A percentile compares a stretch with the other conserved stretches of the same genome.
Evolutionary conservation across 2,113 vertebrate species (phyloP).

Genomic region (Serilophus lunatus): DNA sequence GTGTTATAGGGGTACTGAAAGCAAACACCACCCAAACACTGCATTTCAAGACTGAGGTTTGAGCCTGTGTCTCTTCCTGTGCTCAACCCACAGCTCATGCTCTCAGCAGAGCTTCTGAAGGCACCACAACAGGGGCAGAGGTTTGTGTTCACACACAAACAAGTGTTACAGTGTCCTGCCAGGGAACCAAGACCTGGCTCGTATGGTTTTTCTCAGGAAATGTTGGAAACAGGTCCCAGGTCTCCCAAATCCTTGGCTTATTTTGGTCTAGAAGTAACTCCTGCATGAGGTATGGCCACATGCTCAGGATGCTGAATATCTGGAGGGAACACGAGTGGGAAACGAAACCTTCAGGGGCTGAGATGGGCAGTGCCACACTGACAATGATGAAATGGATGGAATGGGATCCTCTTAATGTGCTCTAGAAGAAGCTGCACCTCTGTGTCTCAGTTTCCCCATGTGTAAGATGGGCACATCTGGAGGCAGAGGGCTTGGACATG

Average conservation of each 20-base stretch:
- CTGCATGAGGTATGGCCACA: accelerated
- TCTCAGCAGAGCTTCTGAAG: not conserved
- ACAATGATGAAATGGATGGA: accelerated
- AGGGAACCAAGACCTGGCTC: not conserved
- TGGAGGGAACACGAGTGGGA: not conserved
- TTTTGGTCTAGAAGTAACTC: not conserved
- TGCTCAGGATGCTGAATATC: accelerated
- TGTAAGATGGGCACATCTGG: not conserved
- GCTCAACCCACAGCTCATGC: not conserved
- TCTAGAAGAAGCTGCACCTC: not conserved
- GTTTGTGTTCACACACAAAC: not conserved
- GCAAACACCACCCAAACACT: not conserved
- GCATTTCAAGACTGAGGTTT: not conserved
- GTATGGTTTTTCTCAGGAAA: not conserved
- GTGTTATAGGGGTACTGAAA: not conserved
- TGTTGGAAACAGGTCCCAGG: not conserved
- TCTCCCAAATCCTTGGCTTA: not conserved
- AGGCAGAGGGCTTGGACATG: not conserved
- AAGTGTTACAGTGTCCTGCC: not conserved
- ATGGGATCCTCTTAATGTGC: not conserved
- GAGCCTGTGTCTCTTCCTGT: not conserved
- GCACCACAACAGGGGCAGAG: not conserved
- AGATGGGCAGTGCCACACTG: not conserved
- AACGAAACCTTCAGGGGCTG: not conserved
- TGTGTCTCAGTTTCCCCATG: not conserved